Evolutionary conservation across 2,888 invertebrate species (phyloP).

Genomic region (Trachelus iudaicus): DNA sequence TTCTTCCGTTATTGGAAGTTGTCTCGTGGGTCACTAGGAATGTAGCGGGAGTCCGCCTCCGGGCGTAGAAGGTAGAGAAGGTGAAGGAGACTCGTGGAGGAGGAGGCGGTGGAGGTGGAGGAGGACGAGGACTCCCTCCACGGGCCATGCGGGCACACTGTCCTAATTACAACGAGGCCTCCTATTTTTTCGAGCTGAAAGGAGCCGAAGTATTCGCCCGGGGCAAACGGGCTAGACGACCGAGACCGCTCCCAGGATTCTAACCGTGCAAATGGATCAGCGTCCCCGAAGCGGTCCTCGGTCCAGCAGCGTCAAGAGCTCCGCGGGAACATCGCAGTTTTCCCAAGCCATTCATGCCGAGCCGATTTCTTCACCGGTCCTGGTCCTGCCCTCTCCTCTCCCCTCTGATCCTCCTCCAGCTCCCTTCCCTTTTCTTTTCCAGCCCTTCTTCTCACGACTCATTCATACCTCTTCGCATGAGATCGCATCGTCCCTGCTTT

Average conservation of each 20-base stretch:
- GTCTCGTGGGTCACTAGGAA: conserved; percentile 59
- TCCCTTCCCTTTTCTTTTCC: conserved; percentile 14
- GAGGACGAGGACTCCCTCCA: conserved; percentile 38
- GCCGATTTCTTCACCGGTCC: conserved; percentile 31
- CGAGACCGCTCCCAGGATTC: conserved; percentile 26
- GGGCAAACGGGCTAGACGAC: conserved; percentile 41
- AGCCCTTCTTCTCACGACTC: conserved; percentile 54
- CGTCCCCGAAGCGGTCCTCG: conserved; percentile 4
- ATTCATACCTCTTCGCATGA: conserved; percentile 57
- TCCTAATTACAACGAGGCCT: conserved; percentile 64
- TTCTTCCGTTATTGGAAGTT: conserved; percentile 51
- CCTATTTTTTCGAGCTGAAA: conserved; percentile 56
- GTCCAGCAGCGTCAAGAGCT: conserved; percentile 16
- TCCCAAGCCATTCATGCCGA: conserved; percentile 54
- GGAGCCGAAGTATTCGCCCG: conserved; percentile 58
- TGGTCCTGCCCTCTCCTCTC: conserved; percentile 25
- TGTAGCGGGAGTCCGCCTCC: conserved; percentile 55
- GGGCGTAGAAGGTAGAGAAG: conserved; percentile 29
- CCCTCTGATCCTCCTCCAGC: conserved; percentile 12
- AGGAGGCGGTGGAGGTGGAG: conserved; percentile 33
- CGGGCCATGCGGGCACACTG: conserved; percentile 63
- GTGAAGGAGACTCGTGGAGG: conserved; percentile 13
- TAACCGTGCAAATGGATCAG: conserved; percentile 14
- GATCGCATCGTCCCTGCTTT: conserved; percentile 42
- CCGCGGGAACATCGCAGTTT: conserved; percentile 39